Base-by-base conservation (phyloP, 1,140 invertebrate species). In the Anthonomus grandis region DNA sequence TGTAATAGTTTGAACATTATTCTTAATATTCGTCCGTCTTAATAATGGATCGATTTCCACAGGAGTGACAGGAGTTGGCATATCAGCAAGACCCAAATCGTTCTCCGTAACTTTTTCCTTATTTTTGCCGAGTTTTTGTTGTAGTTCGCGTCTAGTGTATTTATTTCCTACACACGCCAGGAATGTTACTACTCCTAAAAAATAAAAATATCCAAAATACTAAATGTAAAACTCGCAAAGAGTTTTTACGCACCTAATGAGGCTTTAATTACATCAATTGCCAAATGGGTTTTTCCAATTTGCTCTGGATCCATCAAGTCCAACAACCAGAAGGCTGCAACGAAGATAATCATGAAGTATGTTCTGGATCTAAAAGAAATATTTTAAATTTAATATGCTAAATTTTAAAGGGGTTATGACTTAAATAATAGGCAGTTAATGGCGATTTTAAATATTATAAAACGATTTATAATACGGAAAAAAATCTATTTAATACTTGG, bases 201-300 rank as follows among this genome's bases (percentile, higher is more conserved):
- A 21, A 21, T 44, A 22, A 44, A 44, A 17, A n/a, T n/a, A n/a
- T n/a, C n/a, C 12, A 44, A 22, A 44, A 17, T 44, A 19, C 8
- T 44, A 34, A 12, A 34, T n/a, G 15, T 8, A 12, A 39, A 12
- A 6, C 6, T 8, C 17, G 12, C 6, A 21, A 47, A 8, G 34
- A 31, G n/a, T 12, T 31, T 17, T 31, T 13, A 49, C n/a, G 21
- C 23, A 53, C 50, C 50, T 46, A 55, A 55, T 10, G 52, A 36
- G n/a, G 52, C 52, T 38, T 55, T 45, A 21, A 55, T 55, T 27
- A 55, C 42, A 12, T 55, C 52, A 19, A 55, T 46, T n/a, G 42
- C 52, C 21, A 55, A 10, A 46, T 47, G 41, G n/a, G 42, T 46
- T 45, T 37, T 47, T 25, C 50, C 19, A 54, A 19, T 37, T 45